These are phyloP conservation scores for Latrodectus hesperus DNA, from an alignment of 2,888 invertebrate genomes.

Conservation along the genomic window DNA sequence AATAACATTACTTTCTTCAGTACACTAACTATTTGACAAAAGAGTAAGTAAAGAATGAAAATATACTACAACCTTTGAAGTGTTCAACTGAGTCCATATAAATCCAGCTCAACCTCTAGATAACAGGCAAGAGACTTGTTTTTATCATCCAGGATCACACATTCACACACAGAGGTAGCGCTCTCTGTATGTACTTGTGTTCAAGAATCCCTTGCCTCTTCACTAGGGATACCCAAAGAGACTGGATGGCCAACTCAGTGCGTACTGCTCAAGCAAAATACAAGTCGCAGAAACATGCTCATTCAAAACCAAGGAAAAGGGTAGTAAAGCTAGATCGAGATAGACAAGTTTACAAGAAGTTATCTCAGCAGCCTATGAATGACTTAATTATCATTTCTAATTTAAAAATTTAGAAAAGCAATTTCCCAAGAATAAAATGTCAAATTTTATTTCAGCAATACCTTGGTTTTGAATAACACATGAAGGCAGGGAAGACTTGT, in stretches of 20 bases:
- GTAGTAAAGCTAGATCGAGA: no score
- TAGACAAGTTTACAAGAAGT: no score
- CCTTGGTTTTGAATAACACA: slow-evolving; percentile 35
- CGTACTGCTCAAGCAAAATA: slow-evolving; percentile 21
- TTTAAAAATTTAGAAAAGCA: slow-evolving; percentile 14
- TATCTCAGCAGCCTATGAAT: no score
- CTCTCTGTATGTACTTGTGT: slow-evolving; percentile 29
- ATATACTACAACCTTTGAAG: slow-evolving; percentile 51
- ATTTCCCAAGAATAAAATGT: not conserved
- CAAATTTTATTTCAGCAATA: not conserved
- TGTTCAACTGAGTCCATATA: slow-evolving; percentile 37
- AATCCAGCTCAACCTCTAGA: slow-evolving; percentile 50
- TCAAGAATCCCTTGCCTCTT: slow-evolving; percentile 63
- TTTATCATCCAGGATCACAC: slow-evolving; percentile 14
- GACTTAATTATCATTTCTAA: not conserved
- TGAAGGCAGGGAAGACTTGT: not conserved
- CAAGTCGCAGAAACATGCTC: no score
- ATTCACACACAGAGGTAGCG: slow-evolving; percentile 31
- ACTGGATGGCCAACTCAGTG: slow-evolving; percentile 45
- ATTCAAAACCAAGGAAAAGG: no score
- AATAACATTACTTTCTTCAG: not conserved
- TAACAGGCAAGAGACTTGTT: slow-evolving; percentile 58
- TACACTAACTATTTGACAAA: not conserved
- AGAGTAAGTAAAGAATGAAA: not conserved
- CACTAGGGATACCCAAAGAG: slow-evolving; percentile 40